Evolutionary conservation across 1,140 invertebrate species (phyloP).

Genomic region (Drosophila willistoni): DNA sequence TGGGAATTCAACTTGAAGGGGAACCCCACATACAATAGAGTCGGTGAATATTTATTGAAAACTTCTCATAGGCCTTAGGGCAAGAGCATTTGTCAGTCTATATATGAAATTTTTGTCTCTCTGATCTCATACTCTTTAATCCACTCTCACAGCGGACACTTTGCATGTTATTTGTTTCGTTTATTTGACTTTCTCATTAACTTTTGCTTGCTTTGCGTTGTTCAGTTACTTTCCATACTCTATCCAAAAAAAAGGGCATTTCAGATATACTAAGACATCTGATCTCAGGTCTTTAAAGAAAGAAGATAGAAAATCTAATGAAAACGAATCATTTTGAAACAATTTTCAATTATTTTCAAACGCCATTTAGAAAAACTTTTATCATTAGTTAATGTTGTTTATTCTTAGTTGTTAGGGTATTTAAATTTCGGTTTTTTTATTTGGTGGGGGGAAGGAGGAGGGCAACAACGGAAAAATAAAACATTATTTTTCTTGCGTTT

Average conservation of each 20-base stretch:
- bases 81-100: neutral
- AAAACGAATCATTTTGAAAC: too few species aligned
- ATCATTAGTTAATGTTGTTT: too few species aligned
- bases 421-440: neutral
- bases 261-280: neutral
- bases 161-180: slow-evolving; percentile 77
- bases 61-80: too few species aligned
- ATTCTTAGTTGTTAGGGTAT: neutral
- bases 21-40: too few species aligned
- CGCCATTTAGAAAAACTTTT: too few species aligned
- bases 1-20: too few species aligned
- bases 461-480: neutral
- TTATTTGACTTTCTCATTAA: slow-evolving; percentile 81
- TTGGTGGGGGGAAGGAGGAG: neutral
- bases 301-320: too few species aligned
- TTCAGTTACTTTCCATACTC: slow-evolving; percentile 31
- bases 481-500: neutral
- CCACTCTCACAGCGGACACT: slow-evolving; percentile 57
- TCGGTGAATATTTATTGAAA: too few species aligned
- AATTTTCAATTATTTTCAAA: too few species aligned
- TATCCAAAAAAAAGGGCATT: neutral
- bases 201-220: slow-evolving; percentile 69
- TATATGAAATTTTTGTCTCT: neutral
- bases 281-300: too few species aligned
- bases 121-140: slow-evolving; percentile 10